Percentiles rank a stretch among this genome's conserved stretches.
These are phyloP conservation scores for Corythoichthys haematopterus DNA, from an alignment of 2,113 vertebrate species.

Conservation along the genomic window DNA sequence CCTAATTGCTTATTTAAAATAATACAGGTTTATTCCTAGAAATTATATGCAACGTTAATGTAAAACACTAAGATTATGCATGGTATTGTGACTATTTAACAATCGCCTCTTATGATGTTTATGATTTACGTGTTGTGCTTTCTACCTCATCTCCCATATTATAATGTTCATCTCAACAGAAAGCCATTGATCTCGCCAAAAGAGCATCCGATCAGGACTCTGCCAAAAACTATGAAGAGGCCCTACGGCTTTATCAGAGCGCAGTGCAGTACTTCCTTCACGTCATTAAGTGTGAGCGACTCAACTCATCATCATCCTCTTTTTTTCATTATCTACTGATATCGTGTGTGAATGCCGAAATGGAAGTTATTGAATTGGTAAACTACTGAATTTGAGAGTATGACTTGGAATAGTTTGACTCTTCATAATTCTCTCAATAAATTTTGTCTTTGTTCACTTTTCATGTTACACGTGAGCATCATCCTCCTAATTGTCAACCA, in stretches of 20 bases:
- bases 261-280: slow-evolving; percentile 91
- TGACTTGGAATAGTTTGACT: too few species aligned
- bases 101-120: neutral
- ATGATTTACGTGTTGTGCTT: neutral
- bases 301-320: too few species aligned
- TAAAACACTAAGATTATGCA: too few species aligned
- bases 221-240: slow-evolving; percentile 93
- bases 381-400: too few species aligned
- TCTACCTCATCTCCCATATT: neutral
- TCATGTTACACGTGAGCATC: neutral
- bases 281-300: slow-evolving; percentile 87
- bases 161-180: slow-evolving; percentile 66
- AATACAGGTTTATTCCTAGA: too few species aligned
- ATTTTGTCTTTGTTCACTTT: neutral
- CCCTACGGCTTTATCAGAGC: slow-evolving; percentile 83
- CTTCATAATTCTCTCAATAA: too few species aligned
- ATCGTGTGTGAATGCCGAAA: neutral
- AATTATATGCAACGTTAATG: too few species aligned
- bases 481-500: neutral
- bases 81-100: too few species aligned
- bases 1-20: too few species aligned
- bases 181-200: slow-evolving; percentile 91
- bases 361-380: too few species aligned
- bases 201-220: slow-evolving; percentile 93
- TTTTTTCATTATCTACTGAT: too few species aligned